These are phyloP conservation scores for Drosophila sp. DNA, from an alignment of 1,140 invertebrate genomes.

Conservation along the genomic window DNA sequence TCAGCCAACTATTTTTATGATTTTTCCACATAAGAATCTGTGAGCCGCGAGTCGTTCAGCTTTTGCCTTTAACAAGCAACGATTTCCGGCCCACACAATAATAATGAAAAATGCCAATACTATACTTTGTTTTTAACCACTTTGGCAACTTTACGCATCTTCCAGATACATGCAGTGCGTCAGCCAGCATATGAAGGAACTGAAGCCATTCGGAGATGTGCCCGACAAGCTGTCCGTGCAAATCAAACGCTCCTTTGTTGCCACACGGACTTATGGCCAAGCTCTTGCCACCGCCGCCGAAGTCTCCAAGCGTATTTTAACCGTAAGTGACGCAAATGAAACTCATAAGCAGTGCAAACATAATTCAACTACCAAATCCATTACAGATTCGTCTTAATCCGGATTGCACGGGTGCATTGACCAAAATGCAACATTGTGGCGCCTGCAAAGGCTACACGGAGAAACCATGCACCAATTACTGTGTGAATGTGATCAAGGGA, in stretches of 20 bases:
- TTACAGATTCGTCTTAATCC: conserved; percentile 86
- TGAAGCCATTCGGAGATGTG: conserved; percentile 97
- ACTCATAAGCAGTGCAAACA: neutral
- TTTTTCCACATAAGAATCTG: conserved; percentile 64
- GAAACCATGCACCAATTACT: conserved; percentile 93
- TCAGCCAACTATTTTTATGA: conserved; percentile 64
- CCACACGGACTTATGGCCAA: conserved; percentile 96
- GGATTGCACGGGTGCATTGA: conserved; percentile 91
- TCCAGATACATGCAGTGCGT: conserved; percentile 93
- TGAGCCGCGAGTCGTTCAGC: conserved; percentile 47
- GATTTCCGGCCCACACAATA: conserved; percentile 57
- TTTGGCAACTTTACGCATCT: conserved; percentile 4
- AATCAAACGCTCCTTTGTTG: conserved; percentile 96
- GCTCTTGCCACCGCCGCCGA: conserved; percentile 93
- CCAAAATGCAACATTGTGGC: conserved; percentile 94
- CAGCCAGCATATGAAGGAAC: conserved; percentile 94
- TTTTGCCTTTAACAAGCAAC: conserved; percentile 60
- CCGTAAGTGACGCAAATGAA: conserved; percentile 87
- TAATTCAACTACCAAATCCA: neutral
- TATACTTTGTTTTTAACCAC: neutral
- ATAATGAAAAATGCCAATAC: conserved; percentile 4
- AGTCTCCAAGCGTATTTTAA: conserved; percentile 92
- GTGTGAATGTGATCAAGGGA: conserved; percentile 94
- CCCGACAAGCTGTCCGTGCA: conserved; percentile 95
- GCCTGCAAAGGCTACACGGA: conserved; percentile 90